Conservation (phyloP, 2,888 invertebrate genomes). For the Endotricha flammealis region DNA sequence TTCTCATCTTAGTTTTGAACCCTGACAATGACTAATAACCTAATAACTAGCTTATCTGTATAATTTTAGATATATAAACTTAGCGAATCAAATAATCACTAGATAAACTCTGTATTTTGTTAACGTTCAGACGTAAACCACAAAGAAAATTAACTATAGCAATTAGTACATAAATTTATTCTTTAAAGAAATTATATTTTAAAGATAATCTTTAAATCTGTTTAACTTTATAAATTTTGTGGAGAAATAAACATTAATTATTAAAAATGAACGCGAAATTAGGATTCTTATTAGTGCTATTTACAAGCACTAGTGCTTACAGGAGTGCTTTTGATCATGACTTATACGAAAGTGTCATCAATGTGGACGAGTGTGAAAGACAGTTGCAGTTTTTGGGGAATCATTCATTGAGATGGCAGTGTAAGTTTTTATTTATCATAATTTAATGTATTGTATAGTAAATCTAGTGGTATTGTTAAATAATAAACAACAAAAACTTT, state of each 20-base stretch:
- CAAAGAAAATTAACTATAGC: too few relatives aligned
- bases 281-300: not conserved
- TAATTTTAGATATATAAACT: not conserved
- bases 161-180: too few relatives aligned
- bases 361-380: conserved; percentile 13
- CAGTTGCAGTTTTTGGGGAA: conserved; percentile 17
- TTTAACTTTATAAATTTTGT: not conserved
- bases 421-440: conserved; percentile 18
- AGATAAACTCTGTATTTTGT: not conserved
- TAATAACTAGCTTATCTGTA: not conserved
- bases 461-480: too few relatives aligned
- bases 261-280: conserved; percentile 4
- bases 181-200: too few relatives aligned
- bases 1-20: too few relatives aligned
- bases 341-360: conserved; percentile 15
- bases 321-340: conserved; percentile 17
- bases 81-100: not conserved
- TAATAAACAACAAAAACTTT: too few relatives aligned
- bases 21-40: not conserved
- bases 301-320: not conserved
- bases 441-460: too few relatives aligned
- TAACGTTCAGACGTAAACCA: too few relatives aligned
- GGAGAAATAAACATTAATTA: not conserved
- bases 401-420: conserved; percentile 15
- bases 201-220: too few relatives aligned